Evolutionary conservation across 2,797 vertebrate genomes (phyloP), one percentile per base, ranked within the genome.

Genomic region (Galaxias olidus): DNA sequence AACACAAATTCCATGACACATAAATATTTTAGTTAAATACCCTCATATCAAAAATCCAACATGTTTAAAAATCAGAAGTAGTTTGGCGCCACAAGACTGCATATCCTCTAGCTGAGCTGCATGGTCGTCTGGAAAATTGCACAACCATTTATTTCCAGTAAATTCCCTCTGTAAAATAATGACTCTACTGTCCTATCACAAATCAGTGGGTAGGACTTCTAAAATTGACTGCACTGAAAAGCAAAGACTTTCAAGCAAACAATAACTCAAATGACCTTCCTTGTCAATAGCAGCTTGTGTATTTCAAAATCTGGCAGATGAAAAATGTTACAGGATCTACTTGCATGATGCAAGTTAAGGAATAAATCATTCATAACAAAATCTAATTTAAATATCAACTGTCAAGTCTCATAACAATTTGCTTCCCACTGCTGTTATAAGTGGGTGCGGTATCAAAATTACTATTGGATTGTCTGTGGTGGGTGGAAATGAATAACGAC

Each of bases 61-160:
- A 19, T 19, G 18, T 30, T 18, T 54, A 17, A 54, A 54, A 54
- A 9, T 20, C 52, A 7, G 11, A 4, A 54, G 52, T 18, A 20
- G 20, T 41, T 40, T 9, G 54, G 20, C n/a, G 54, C 41, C 54
- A 15, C 41, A 10, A 20, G 41, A 56, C 54, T 56, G 30, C 54
- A 41, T 8, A 40, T 8, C 9, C 20, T n/a, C 19, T 10, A 49
- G 19, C 45, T 5, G 2, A 49, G 14, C 10, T 40, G 20, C 59
- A 49, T 42, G 47, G 47, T 40, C 19, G 50, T 30, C 30, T 18
- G 41, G n/a, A 65, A 61, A 65, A 61, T 61, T 44, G 43, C 19
- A 43, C 12, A 8, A 56, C 55, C 12, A 14, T 7, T 41, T 15
- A 12, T 15, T 53, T 17, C 67, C 58, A 61, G 18, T 45, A 19